Base-by-base conservation (phyloP, 2,888 invertebrate genomes). In the Eristalis pertinax region DNA sequence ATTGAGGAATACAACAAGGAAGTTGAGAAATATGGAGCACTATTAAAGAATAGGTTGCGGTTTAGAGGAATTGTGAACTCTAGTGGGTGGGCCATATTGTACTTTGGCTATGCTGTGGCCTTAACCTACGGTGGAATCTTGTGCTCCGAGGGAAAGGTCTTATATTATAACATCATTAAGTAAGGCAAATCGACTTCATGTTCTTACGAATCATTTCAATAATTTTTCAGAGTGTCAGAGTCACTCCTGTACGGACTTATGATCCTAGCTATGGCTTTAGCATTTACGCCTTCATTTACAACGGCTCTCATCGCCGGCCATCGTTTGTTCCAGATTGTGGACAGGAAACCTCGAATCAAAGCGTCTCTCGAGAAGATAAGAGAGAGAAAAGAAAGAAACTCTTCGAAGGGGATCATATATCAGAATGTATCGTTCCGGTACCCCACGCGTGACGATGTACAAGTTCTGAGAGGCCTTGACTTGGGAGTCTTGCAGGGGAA, bases 271-370 rank as follows among this genome's bases (percentile, higher is more conserved):
- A 96, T 96, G 90, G 95, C 96, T 3, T 92, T 96, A 15, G 96
- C 96, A 4, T 96, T 96, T 90, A 96, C 96, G 0, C 96, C 96
- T 0, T 96, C 96, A 91, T 96, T 96, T 90, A 95, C 95, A 85
- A 95, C 95, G 5, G 96, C 96, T 0, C 94, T 96, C 73, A 92
- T 95, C 32, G 95, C 96, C 0, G 96, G 96, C 1, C 95, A 95
- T 0, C 93, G 95, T 70, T 94, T 96, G 74, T 95, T 96, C 91
- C 91, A 94, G 72, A 93, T 96, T 4, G 92, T 96, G 4, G 95
- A 94, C 84, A 93, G 96, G 0, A 92, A 94, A 15, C 94, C 96
- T 0, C 91, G 91, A 35, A 94, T 96, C 5, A 90, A 91, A 41
- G 7, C 32, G 1, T 8, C 32, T 94, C 95, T 0, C 50, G 58